Evolutionary conservation across 2,797 vertebrate genomes (phyloP).

Genomic region (Oreonectes daqikongensis): DNA sequence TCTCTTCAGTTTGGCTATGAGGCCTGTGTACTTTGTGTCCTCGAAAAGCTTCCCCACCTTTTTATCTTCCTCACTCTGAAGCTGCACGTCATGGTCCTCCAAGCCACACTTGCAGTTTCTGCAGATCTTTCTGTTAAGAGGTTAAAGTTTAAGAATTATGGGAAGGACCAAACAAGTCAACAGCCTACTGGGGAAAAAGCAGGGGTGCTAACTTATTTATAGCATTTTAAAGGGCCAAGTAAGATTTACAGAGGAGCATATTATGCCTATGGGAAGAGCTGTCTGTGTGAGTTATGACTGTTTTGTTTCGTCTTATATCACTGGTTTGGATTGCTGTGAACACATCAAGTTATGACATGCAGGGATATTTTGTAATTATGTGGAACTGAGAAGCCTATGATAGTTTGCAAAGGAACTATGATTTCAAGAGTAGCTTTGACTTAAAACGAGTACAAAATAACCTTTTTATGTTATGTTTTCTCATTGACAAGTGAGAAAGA

Average conservation of each 20-base stretch:
- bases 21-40: constrained; percentile 94
- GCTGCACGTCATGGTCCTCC: constrained; percentile 89
- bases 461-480: too few species aligned
- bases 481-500: too few species aligned
- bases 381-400: background rate
- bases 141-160: background rate
- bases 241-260: background rate
- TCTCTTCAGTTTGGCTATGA: constrained; percentile 93
- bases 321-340: constrained; percentile 24
- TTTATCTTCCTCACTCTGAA: constrained; percentile 88
- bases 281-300: constrained; percentile 52
- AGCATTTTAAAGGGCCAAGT: background rate
- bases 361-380: constrained; percentile 3
- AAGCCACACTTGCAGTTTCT: constrained; percentile 96
- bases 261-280: background rate
- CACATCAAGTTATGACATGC: constrained; percentile 54
- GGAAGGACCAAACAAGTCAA: background rate
- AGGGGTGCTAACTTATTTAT: background rate
- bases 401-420: background rate
- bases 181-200: background rate
- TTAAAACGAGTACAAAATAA: too few species aligned
- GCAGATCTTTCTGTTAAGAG: constrained; percentile 89
- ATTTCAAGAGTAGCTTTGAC: background rate
- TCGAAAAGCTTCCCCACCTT: constrained; percentile 96
- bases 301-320: constrained; percentile 53